Evolutionary conservation across 53 echinoderm and acorn worm species (phyloP).

Genomic region (Actinopyga echinites): DNA sequence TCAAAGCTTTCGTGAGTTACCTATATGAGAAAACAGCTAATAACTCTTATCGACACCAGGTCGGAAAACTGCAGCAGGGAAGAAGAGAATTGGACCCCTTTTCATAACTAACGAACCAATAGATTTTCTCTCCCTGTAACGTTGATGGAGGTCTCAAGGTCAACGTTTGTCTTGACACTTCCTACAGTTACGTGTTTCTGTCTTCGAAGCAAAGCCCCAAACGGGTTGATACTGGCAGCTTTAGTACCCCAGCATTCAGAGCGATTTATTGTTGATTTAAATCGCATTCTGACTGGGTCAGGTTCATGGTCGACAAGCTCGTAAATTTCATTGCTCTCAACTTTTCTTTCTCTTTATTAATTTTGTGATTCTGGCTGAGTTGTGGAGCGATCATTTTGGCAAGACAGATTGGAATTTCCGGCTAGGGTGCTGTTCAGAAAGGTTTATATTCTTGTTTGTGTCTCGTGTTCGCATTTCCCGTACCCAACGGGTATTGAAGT

Average conservation of each 20-base stretch:
- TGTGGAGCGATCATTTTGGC: slow-evolving; percentile 18
- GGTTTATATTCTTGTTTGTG: slow-evolving; percentile 47
- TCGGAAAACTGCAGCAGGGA: too few species aligned
- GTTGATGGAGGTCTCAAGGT: too few species aligned
- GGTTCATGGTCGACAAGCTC: slow-evolving; percentile 40
- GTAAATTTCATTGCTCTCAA: slow-evolving; percentile 28
- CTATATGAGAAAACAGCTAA: too few species aligned
- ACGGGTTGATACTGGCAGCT: slow-evolving; percentile 3
- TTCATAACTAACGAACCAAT: too few species aligned
- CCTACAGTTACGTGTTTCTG: too few species aligned
- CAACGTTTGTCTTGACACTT: too few species aligned
- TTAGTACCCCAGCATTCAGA: slow-evolving; percentile 13
- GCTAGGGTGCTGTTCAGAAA: slow-evolving; percentile 30
- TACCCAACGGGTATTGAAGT: slow-evolving; percentile 40
- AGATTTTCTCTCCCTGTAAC: too few species aligned
- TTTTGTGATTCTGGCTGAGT: slow-evolving; percentile 33
- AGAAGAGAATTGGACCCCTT: too few species aligned
- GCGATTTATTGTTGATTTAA: slow-evolving; percentile 19
- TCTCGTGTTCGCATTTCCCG: slow-evolving; percentile 34
- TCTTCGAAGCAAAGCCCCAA: neutral
- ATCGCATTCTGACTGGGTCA: slow-evolving; percentile 8
- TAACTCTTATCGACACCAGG: too few species aligned
- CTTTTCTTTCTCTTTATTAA: slow-evolving; percentile 12
- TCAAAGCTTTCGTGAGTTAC: too few species aligned
- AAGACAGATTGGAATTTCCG: slow-evolving; percentile 38